A percentile compares a stretch with the other conserved stretches of the same genome.
Evolutionary conservation across 2,797 vertebrate species (phyloP).

Genomic region (Nasua narica): DNA sequence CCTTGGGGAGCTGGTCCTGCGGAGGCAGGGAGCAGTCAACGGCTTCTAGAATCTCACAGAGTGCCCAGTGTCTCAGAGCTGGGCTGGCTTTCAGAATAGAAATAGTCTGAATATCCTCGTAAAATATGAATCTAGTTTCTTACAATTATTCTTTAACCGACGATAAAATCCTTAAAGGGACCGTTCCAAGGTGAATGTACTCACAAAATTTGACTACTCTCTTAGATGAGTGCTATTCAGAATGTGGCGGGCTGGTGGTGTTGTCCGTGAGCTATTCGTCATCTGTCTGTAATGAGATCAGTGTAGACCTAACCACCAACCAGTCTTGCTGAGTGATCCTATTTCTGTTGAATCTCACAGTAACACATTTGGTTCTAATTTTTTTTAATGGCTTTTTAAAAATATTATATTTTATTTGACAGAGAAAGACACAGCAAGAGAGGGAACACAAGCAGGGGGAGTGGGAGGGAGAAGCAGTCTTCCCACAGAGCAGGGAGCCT

Average conservation of each 20-base stretch:
- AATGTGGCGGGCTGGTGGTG: background rate
- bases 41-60: background rate
- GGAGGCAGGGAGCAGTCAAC: background rate
- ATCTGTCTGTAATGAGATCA: background rate
- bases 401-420: too few relatives aligned
- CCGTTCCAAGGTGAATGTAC: background rate
- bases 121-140: conserved; percentile 16
- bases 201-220: background rate
- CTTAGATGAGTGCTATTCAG: background rate
- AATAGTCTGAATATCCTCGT: background rate
- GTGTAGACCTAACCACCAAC: background rate
- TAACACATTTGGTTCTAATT: background rate
- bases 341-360: background rate
- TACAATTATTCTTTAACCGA: background rate
- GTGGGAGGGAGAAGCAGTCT: too few relatives aligned
- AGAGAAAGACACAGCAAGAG: too few relatives aligned
- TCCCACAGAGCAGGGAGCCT: too few relatives aligned
- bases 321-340: background rate
- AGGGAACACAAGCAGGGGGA: too few relatives aligned
- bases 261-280: background rate
- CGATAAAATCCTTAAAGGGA: background rate
- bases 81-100: background rate
- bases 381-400: too few relatives aligned
- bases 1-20: background rate
- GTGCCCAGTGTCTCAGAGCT: background rate